Conservation (phyloP, 2,113 vertebrate genomes). For the Haplochromis vanheusdeni region DNA sequence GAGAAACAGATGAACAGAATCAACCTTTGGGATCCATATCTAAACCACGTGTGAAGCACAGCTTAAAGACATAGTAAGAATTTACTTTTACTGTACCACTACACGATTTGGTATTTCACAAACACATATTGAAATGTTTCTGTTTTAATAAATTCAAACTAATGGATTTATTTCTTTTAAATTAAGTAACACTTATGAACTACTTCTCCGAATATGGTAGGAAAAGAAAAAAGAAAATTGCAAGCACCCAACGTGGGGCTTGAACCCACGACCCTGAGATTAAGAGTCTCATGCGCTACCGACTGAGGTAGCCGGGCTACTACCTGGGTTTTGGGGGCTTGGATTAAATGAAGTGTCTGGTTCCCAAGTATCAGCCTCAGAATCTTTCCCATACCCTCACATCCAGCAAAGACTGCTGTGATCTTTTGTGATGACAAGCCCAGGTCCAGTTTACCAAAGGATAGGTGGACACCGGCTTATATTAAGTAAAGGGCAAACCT, state of each 20-base stretch:
- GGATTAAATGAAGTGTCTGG: too few relatives aligned
- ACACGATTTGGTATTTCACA: neutral
- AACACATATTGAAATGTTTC: neutral
- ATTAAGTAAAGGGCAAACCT: too few relatives aligned
- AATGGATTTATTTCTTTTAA: neutral
- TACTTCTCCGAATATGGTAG: neutral
- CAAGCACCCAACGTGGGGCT: neutral
- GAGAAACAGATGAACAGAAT: neutral
- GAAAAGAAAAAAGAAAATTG: neutral
- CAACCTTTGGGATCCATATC: neutral
- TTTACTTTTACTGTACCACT: neutral
- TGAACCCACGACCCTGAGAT: neutral
- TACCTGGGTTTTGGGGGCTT: fast-evolving
- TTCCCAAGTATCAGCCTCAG: fast-evolving
- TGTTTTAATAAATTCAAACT: neutral
- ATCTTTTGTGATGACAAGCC: too few relatives aligned
- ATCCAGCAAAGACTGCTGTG: too few relatives aligned
- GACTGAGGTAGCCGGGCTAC: neutral
- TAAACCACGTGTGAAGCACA: neutral
- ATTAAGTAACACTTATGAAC: neutral
- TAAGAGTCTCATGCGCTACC: neutral
- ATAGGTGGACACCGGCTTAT: too few relatives aligned
- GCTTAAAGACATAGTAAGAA: neutral
- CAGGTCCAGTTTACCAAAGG: too few relatives aligned
- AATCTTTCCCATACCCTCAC: fast-evolving